Conservation (phyloP, 2,113 vertebrate species). For the Oncorhynchus kisutch region DNA sequence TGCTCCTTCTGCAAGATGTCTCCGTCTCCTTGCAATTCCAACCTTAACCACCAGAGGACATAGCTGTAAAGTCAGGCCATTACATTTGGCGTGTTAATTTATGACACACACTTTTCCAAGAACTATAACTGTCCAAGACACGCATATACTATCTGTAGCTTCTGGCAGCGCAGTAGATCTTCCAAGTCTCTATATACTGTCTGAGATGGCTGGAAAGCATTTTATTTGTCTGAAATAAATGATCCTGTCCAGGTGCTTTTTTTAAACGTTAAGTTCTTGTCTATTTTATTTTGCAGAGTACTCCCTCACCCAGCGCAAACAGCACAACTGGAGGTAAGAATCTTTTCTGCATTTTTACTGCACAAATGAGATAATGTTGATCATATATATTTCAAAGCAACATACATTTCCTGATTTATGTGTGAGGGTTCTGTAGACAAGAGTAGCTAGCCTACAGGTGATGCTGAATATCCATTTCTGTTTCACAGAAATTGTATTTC, state of each 20-base stretch:
- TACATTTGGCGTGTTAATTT: no score
- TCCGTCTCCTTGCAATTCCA: conserved; percentile 26
- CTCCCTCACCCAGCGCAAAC: conserved; percentile 49
- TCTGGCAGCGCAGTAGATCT: no score
- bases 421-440: not conserved
- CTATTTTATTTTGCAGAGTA: conserved; percentile 63
- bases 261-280: not conserved
- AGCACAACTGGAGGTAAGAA: conserved; percentile 69
- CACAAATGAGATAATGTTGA: not conserved
- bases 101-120: no score
- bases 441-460: no score
- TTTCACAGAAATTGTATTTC: no score
- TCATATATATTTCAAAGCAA: not conserved
- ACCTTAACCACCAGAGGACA: conserved; percentile 30
- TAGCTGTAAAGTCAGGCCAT: not conserved
- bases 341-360: not conserved
- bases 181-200: no score
- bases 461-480: no score
- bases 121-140: no score
- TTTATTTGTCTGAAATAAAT: conserved; percentile 1
- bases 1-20: not conserved
- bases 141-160: no score
- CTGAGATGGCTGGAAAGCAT: no score
- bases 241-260: not conserved
- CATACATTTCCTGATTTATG: not conserved